Percentiles rank a stretch among this genome's conserved stretches.
These are phyloP conservation scores for Hydra vulgaris DNA, from an alignment of 30 jellyfish, hydroid and myxozoan species.

Conservation along the genomic window DNA sequence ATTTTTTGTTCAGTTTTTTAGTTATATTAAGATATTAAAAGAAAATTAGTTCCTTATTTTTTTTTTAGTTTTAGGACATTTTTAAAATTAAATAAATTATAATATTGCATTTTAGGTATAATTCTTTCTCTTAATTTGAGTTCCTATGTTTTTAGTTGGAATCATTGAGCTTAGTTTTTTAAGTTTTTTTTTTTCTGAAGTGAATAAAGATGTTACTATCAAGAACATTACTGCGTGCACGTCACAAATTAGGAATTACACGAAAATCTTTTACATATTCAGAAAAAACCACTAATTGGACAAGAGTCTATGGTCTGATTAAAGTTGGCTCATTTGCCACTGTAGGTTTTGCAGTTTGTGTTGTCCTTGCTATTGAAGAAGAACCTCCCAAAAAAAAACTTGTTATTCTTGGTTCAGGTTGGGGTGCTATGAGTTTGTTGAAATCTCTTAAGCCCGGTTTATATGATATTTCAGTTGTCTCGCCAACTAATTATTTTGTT, in stretches of 20 bases:
- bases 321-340: neutral
- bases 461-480: constrained; percentile 76
- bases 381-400: constrained; percentile 36
- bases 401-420: constrained; percentile 91
- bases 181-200: neutral
- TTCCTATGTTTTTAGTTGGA: no score
- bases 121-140: no score
- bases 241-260: neutral
- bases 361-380: constrained; percentile 15
- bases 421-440: constrained; percentile 96
- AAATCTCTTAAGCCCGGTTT: constrained; percentile 56
- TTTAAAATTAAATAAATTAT: no score
- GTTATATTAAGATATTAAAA: no score
- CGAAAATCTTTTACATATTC: neutral
- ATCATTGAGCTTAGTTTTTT: no score
- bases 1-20: no score
- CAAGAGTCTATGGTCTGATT: neutral
- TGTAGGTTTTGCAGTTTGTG: neutral
- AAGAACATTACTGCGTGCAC: neutral
- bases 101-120: no score
- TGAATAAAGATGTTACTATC: neutral
- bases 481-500: constrained; percentile 82
- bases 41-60: no score
- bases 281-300: neutral
- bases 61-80: no score